Evolutionary conservation across 2,797 vertebrate species (phyloP).

Genomic region (Morelia viridis): DNA sequence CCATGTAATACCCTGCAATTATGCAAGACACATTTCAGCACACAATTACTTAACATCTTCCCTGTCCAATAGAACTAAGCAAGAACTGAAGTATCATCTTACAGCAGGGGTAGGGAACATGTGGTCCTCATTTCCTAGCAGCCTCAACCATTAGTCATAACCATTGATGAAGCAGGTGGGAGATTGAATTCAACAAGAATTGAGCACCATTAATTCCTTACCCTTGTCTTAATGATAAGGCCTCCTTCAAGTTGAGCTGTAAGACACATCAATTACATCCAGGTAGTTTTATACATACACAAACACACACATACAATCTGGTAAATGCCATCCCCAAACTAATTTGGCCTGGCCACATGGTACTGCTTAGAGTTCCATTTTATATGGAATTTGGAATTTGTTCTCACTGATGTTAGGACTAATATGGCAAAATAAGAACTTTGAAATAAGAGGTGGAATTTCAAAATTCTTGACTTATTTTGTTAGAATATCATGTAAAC

Average conservation of each 20-base stretch:
- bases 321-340: background rate
- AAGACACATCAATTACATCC: background rate
- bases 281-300: background rate
- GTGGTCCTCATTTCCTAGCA: background rate
- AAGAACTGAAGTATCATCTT: background rate
- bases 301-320: background rate
- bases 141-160: background rate
- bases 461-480: background rate
- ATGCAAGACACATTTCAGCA: constrained; percentile 16
- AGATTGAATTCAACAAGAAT: background rate
- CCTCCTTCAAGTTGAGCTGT: background rate
- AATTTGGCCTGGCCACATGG: background rate
- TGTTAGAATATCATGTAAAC: background rate
- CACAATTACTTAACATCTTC: background rate
- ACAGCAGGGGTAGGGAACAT: background rate
- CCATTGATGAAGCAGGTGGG: background rate
- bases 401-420: background rate
- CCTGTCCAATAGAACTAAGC: background rate
- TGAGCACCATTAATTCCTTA: background rate
- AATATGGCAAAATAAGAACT: background rate
- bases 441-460: background rate
- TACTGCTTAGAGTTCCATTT: background rate
- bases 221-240: background rate
- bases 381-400: background rate
- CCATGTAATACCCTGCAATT: constrained; percentile 15